A percentile compares a stretch with the other conserved stretches of the same genome.
These are phyloP conservation scores for Nowickia ferox DNA, from an alignment of 2,888 invertebrate genomes.

Conservation along the genomic window DNA sequence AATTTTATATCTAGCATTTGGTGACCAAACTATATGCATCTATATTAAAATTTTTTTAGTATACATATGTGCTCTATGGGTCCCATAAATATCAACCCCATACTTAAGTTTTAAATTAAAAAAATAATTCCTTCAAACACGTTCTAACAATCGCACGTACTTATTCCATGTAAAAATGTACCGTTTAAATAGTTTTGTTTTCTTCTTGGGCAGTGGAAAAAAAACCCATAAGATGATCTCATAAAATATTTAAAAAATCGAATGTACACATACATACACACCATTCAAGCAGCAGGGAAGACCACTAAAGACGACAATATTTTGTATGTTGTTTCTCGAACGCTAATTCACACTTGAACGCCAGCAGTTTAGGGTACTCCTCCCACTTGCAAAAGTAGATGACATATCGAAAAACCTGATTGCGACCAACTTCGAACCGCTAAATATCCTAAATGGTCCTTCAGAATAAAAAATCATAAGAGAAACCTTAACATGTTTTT, in stretches of 20 bases:
- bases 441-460: too few relatives aligned
- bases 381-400: too few relatives aligned
- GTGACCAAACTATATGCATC: too few relatives aligned
- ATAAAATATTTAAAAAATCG: not conserved
- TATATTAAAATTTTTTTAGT: too few relatives aligned
- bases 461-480: too few relatives aligned
- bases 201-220: constrained; percentile 8
- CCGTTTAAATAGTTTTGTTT: constrained; percentile 58
- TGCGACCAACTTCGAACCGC: too few relatives aligned
- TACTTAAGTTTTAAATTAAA: constrained; percentile 5
- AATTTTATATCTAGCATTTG: not conserved
- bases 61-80: too few relatives aligned
- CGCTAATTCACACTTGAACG: constrained; percentile 6
- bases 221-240: constrained; percentile 29
- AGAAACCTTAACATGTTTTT: too few relatives aligned
- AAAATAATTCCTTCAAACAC: not conserved
- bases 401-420: too few relatives aligned
- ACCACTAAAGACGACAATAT: constrained; percentile 10
- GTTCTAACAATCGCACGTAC: constrained; percentile 7
- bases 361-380: constrained; percentile 1
- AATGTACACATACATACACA: constrained; percentile 2
- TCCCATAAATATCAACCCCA: constrained; percentile 37
- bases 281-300: constrained; percentile 22
- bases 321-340: constrained; percentile 4
- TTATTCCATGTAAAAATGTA: constrained; percentile 51